Evolutionary conservation across 2,888 invertebrate species (phyloP).

Genomic region (Ypsolopha sequella): DNA sequence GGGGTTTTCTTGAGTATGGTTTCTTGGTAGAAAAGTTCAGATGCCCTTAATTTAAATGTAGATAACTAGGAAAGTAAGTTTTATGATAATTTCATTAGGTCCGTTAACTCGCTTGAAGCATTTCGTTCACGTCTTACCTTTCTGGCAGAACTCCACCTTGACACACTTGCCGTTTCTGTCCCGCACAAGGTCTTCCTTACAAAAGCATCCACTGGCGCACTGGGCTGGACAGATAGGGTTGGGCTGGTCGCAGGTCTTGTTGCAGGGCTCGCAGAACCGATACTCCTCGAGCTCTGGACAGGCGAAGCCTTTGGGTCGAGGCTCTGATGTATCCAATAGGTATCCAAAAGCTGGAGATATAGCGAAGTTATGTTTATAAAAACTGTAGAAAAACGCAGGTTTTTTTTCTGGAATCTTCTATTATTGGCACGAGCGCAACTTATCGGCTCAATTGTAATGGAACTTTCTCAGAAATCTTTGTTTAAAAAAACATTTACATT

Average conservation of each 20-base stretch:
- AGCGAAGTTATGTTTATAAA: not conserved
- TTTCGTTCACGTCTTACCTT: not conserved
- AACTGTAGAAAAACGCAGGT: no score
- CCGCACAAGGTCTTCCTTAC: slow-evolving; percentile 28
- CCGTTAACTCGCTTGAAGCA: not conserved
- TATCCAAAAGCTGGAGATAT: slow-evolving; percentile 13
- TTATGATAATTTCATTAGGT: not conserved
- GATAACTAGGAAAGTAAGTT: not conserved
- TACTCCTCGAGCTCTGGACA: slow-evolving; percentile 42
- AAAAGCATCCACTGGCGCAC: slow-evolving; percentile 45
- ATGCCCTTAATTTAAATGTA: no score
- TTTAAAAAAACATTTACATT: no score
- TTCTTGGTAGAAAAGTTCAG: no score
- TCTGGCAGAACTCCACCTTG: slow-evolving; percentile 11
- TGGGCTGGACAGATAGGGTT: slow-evolving; percentile 46
- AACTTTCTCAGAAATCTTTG: no score
- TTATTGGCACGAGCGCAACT: no score
- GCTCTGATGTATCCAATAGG: slow-evolving; percentile 34
- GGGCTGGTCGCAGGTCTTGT: slow-evolving; percentile 35
- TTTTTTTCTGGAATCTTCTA: no score
- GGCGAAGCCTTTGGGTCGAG: slow-evolving; percentile 19
- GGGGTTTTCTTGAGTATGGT: no score
- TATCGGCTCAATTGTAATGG: no score
- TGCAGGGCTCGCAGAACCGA: slow-evolving; percentile 40
- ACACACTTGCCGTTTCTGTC: slow-evolving; percentile 35